Evolutionary conservation across 1,140 invertebrate genomes (phyloP).

Genomic region (Mycetomoellerius zeteki): DNA sequence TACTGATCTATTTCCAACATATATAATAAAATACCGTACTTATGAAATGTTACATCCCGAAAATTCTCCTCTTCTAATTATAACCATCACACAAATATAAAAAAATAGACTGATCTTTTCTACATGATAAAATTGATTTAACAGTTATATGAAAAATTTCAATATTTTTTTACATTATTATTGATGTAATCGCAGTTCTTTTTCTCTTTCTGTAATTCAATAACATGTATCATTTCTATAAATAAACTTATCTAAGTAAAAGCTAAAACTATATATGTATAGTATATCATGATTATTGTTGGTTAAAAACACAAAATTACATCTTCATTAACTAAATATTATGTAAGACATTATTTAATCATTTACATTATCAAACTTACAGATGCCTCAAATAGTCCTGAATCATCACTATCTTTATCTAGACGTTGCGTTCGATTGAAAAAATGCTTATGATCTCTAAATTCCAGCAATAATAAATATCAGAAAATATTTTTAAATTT

Average conservation of each 20-base stretch:
- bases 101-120: neutral
- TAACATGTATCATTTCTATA: neutral
- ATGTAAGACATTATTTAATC: neutral
- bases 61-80: too few relatives aligned
- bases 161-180: neutral
- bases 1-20: neutral
- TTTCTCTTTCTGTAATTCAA: neutral
- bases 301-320: neutral
- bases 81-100: neutral
- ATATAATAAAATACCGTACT: neutral
- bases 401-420: neutral
- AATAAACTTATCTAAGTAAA: neutral
- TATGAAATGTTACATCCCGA: too few relatives aligned
- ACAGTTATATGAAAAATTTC: neutral
- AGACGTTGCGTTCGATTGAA: neutral
- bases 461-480: neutral
- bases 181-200: neutral
- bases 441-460: neutral
- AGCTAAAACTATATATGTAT: too few relatives aligned
- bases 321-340: neutral
- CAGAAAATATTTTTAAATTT: neutral
- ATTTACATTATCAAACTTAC: neutral
- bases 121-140: neutral
- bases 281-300: too few relatives aligned
- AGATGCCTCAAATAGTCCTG: neutral